Percentiles rank a stretch among this genome's conserved stretches.
Conservation (phyloP, 2,113 vertebrate genomes). For the Maccullochella peelii region DNA sequence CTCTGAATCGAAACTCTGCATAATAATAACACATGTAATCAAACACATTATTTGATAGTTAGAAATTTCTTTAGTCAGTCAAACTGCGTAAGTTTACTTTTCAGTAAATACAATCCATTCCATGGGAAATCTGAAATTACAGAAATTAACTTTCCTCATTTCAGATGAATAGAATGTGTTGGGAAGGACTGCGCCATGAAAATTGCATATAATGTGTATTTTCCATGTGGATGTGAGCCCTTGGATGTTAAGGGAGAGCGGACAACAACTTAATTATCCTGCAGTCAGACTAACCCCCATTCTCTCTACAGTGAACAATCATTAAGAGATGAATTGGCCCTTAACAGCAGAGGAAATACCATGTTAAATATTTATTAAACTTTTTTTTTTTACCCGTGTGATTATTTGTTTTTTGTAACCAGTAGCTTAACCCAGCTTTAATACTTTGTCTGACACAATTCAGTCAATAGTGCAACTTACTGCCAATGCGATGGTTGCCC, state of each 20-base stretch:
- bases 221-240: neutral
- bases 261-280: conserved; percentile 15
- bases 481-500: conserved; percentile 22
- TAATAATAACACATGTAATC: neutral
- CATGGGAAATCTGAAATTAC: neutral
- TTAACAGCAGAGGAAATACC: conserved; percentile 7
- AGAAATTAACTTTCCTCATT: neutral
- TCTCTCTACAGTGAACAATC: conserved; percentile 14
- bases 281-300: neutral
- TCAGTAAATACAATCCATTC: neutral
- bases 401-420: neutral
- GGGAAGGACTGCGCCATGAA: neutral
- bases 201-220: neutral
- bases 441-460: conserved; percentile 11
- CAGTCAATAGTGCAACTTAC: neutral
- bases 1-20: neutral
- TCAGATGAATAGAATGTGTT: neutral
- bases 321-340: conserved; percentile 7
- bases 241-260: conserved; percentile 7
- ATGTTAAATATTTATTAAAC: conserved; percentile 11
- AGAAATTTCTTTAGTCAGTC: neutral
- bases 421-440: conserved; percentile 19
- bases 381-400: conserved; percentile 19
- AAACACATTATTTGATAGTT: neutral
- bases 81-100: neutral